Base-by-base conservation (phyloP, 2,888 invertebrate species). In the Lepidonotus clava region DNA sequence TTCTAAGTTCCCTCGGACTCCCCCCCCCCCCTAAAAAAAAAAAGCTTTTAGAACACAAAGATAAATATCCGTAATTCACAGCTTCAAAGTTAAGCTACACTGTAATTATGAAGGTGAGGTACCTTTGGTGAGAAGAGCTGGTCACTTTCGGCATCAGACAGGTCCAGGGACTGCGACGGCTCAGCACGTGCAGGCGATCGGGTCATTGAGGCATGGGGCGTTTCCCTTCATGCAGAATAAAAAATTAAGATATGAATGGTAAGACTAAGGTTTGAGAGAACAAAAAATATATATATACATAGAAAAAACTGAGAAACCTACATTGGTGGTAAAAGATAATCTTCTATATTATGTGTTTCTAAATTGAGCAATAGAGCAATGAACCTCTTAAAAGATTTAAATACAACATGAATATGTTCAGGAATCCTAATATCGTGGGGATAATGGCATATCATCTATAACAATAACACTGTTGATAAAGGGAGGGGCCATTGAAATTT, bases 111-210 rank as follows among this genome's bases (percentile, higher is more conserved):
- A n/a, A n/a, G 51, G 21, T 51, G 21, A 51, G 14, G 11, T 51
- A 51, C 51, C 21, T 51, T 51, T 51, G 51, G 51, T 14, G 14
- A 14, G 51, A 14, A 21, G 11, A 51, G 51, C 11, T 21, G 6
- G 51, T 80, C 80, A 32, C 46, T 24, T 2, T 80, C 80, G 21
- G 24, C 41, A 18, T 80, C 80, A 46, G 80, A 80, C 28, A 80
- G 46, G 24, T 80, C 80, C 32, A 80, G 24, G 0, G 41, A 41
- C 1, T 51, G 41, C 21, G 51, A 51, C 8, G 80, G 80, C 51
- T 51, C 28, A 41, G 46, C 80, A 0, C 41, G 46, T 11, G 28
- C n/a, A 5, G 80, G 80, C 14, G 80, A 80, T 21, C 14, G 41
- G 32, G 80, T 46, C 80, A 46, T 8, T 14, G 80, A 80, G 4